Percentiles rank a stretch among this genome's conserved stretches.
phyloP scores from a whole-genome alignment of 2,797 vertebrate species.

The Clamator glandarius region DNA sequence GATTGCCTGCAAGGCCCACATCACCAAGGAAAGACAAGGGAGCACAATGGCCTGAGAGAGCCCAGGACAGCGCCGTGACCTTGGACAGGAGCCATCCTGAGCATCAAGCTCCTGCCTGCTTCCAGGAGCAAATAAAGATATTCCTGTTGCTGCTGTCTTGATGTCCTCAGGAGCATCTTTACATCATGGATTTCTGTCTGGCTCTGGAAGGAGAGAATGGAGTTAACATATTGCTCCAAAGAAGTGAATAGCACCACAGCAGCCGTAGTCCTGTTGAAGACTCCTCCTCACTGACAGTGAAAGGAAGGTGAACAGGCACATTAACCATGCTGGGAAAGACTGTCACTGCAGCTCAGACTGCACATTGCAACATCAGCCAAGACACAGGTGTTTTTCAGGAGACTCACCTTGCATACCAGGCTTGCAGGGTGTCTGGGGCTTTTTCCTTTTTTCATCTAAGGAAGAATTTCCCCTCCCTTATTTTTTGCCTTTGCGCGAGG shows the following conservation, averaged over 20 bases:
- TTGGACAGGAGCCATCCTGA: neutral
- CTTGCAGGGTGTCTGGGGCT: neutral
- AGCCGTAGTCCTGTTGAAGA: neutral
- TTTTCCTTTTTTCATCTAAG: neutral
- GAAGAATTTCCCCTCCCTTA: neutral
- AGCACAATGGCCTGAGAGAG: neutral
- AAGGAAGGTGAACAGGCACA: neutral
- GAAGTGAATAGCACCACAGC: neutral
- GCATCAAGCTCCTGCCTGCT: neutral
- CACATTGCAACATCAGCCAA: neutral
- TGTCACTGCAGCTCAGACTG: neutral
- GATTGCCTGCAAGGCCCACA: neutral
- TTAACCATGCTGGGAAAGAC: neutral
- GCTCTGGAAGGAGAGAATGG: neutral
- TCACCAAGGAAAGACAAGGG: neutral
- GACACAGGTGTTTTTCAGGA: neutral
- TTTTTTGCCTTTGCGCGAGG: neutral
- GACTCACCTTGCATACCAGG: neutral
- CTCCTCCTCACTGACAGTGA: neutral
- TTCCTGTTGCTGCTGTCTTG: neutral
- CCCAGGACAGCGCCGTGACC: neutral
- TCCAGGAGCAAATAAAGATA: neutral
- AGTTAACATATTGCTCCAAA: neutral
- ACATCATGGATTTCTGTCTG: neutral
- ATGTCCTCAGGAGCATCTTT: neutral